phyloP scores from a whole-genome alignment of 2,797 vertebrate species.

The Pangasius larnaudii region DNA sequence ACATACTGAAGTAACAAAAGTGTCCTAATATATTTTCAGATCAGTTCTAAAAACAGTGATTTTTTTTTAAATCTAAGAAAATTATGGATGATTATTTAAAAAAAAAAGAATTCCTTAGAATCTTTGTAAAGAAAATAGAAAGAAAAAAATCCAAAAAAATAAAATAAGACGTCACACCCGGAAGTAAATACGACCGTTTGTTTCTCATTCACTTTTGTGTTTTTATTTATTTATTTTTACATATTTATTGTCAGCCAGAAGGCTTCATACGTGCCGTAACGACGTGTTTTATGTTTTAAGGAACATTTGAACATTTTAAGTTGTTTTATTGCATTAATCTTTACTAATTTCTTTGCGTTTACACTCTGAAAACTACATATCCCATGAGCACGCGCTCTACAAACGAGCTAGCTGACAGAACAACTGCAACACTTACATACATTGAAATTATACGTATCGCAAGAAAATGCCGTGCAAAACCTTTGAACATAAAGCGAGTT shows the following conservation, averaged over 20 bases:
- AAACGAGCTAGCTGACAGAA: neutral
- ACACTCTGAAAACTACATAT: neutral
- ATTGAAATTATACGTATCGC: neutral
- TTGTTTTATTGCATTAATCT: neutral
- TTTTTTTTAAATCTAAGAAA: neutral
- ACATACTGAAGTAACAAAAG: neutral
- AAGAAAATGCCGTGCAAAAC: neutral
- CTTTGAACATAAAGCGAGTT: neutral
- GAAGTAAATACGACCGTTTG: neutral
- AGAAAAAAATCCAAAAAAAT: neutral
- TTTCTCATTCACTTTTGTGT: neutral
- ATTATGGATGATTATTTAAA: neutral
- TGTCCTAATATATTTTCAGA: neutral
- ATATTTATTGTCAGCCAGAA: neutral
- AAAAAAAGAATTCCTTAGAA: neutral
- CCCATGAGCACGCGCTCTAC: neutral
- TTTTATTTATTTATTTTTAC: neutral
- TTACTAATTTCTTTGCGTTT: neutral
- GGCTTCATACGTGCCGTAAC: neutral
- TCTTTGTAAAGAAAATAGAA: neutral
- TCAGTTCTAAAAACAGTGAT: neutral
- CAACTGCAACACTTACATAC: neutral
- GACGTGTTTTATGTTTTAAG: neutral
- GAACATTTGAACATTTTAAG: neutral
- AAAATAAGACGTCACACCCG: neutral